Base-by-base conservation (phyloP, 64 coral and sea anemone species). In the Orbicella faveolata region DNA sequence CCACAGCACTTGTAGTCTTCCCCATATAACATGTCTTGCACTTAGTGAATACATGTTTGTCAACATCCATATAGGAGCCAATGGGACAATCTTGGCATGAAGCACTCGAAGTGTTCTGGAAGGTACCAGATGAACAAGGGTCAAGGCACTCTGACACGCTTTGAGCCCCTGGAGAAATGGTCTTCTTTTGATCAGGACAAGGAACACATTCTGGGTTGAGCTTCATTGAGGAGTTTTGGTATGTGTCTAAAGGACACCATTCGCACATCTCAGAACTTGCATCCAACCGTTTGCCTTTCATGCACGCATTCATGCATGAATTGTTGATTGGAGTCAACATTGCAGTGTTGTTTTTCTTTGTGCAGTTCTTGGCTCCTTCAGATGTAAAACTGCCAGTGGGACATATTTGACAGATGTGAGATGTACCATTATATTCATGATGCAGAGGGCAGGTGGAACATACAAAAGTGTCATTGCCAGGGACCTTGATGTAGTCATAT, bases 191-290 rank as follows among this genome's bases (percentile, higher is more conserved):
- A 30, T 37, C 68, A 39, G 79, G 89, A 41, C 89, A 91, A 34
- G 64, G 66, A 10, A 35, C 57, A 36, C 89, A 91, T 14, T 44
- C 36, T 52, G 89, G 68, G 57, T 91, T 91, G 12, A 68, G 20
- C 19, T 13, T 59, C 20, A 35, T 73, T 30, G 81, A 69, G 17
- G 79, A 81, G 81, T 91, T 75, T 36, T 91, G 89, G 57, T 91
- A 91, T 19, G 79, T 91, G 35, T 91, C 39, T 12, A 17, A 70
- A 0, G 89, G 89, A 75, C 89, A 91, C 89, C 89, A 91, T 82
- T 77, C 89, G 30, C 89, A 91, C 63, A 91, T 36, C 59, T 25
- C 10, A 62, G 80, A 91, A 4, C 63, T 77, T 0, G 34, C 12
- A 84, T 84, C 82, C 3, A 84, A 13, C 17, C 19, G 75, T 59